Evolutionary conservation across 2,888 invertebrate species (phyloP), one percentile per base, ranked within the genome.

Genomic region (Anoplius nigerrimus): DNA sequence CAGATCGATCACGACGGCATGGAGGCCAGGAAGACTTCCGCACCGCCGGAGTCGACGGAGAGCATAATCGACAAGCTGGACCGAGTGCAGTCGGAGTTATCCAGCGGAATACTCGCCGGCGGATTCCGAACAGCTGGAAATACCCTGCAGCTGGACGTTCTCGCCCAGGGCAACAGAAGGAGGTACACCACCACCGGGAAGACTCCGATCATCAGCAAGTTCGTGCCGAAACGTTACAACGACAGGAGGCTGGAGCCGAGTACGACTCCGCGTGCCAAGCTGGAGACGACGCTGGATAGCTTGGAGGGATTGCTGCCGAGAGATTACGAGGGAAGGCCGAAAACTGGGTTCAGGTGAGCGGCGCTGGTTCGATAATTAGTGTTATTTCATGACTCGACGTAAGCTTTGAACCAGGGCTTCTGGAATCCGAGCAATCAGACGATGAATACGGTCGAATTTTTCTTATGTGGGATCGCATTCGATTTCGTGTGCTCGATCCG

Each of bases 21-120:
- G 69, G 72, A 81, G 16, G 74, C 63, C 51, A 79, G 80, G 71
- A 80, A 82, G 71, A 74, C 81, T 62, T 71, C 73, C 0, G 76
- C 81, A 67, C 86, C 88, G 51, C 86, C 91, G 0, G 90, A 90
- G 8, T 95, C 95, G 0, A 95, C 95, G 1, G 95, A 95, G 89
- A 96, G 95, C 83, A 94, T 96, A 55, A 95, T 95, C 75, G 96
- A 96, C 81, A 96, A 96, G 87, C 89, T 96, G 74, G 96, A 96
- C 85, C 91, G 94, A 61, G 95, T 95, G 13, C 96, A 96, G 82
- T 96, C 96, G 0, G 95, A 95, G 85, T 88, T 96, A 24, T 95
- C 95, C 0, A 94, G 94, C 81, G 94, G 94, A 62, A 92, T 96
- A 57, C 89, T 96, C 22, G 92, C 93, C 2, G 94, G 94, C 58